phyloP scores from a whole-genome alignment of 2,888 invertebrate species.

The Zaprionus lineosus region DNA sequence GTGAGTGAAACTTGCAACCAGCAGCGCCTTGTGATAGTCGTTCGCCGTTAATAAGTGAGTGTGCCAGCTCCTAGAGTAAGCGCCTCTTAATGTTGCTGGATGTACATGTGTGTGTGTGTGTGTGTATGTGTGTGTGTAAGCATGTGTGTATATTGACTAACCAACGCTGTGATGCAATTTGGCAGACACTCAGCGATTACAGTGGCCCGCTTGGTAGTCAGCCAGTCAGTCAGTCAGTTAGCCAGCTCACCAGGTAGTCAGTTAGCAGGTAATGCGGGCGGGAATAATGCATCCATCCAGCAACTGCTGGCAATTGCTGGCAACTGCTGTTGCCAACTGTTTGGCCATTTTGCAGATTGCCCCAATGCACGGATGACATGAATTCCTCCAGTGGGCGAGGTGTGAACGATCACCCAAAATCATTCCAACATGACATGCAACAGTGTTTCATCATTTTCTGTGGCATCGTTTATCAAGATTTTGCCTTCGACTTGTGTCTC shows the following conservation, averaged over 20 bases:
- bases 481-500: not conserved
- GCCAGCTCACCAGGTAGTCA: not conserved
- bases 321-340: conserved; percentile 6
- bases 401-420: not conserved
- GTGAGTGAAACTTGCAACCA: conserved; percentile 29
- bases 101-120: conserved; percentile 13
- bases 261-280: conserved; percentile 10
- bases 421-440: conserved; percentile 20
- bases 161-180: conserved; percentile 62
- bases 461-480: conserved; percentile 5
- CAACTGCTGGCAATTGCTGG: conserved; percentile 3
- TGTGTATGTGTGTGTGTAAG: conserved; percentile 19
- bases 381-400: conserved; percentile 1
- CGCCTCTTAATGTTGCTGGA: not conserved
- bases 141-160: conserved; percentile 41
- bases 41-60: conserved; percentile 52
- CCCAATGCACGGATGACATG: conserved; percentile 30
- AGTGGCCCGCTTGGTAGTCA: conserved; percentile 39
- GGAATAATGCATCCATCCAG: conserved; percentile 30
- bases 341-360: conserved; percentile 37
- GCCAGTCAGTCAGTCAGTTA: conserved; percentile 9
- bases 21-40: conserved; percentile 41
- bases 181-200: conserved; percentile 64
- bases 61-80: conserved; percentile 30
- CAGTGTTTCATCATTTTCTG: conserved; percentile 2